A percentile compares a stretch with the other conserved stretches of the same genome.
Evolutionary conservation across 2,797 vertebrate genomes (phyloP).

Genomic region (Toxotes lorentzi): DNA sequence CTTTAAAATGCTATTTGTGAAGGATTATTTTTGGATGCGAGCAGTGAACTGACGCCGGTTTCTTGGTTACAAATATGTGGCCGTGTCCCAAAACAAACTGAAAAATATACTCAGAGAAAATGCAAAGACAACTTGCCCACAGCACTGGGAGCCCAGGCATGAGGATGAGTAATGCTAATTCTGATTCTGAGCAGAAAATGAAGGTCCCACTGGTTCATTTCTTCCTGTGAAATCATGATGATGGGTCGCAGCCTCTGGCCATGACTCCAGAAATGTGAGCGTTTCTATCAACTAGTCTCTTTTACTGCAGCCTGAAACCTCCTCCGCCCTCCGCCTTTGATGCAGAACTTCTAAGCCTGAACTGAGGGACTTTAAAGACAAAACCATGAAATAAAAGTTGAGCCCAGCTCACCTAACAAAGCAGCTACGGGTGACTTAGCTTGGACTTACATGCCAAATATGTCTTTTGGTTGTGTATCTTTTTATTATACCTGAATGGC

Average conservation of each 20-base stretch:
- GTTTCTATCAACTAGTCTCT: conserved; percentile 27
- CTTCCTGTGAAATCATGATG: conserved; percentile 30
- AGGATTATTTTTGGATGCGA: conserved; percentile 58
- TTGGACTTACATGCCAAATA: neutral
- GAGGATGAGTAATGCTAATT: conserved; percentile 34
- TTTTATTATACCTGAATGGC: neutral
- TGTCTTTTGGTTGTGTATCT: neutral
- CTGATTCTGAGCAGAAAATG: conserved; percentile 40
- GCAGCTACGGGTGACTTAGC: neutral
- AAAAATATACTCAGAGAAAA: conserved; percentile 27
- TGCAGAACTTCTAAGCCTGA: neutral
- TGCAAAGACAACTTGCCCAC: conserved; percentile 27
- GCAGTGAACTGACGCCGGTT: conserved; percentile 5
- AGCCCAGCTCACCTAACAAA: neutral
- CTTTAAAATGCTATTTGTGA: conserved; percentile 27
- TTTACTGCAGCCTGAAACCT: conserved; percentile 26
- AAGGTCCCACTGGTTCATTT: conserved; percentile 32
- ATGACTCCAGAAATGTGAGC: conserved; percentile 20
- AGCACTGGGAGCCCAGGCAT: conserved; percentile 20
- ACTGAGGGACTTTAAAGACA: neutral
- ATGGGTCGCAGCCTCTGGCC: conserved; percentile 32
- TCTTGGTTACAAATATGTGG: conserved; percentile 25
- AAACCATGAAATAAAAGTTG: neutral
- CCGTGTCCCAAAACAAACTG: conserved; percentile 25
- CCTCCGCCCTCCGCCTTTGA: conserved; percentile 5